These are phyloP conservation scores for Acipenser ruthenus DNA, from an alignment of 2,797 vertebrate genomes.

Conservation along the genomic window DNA sequence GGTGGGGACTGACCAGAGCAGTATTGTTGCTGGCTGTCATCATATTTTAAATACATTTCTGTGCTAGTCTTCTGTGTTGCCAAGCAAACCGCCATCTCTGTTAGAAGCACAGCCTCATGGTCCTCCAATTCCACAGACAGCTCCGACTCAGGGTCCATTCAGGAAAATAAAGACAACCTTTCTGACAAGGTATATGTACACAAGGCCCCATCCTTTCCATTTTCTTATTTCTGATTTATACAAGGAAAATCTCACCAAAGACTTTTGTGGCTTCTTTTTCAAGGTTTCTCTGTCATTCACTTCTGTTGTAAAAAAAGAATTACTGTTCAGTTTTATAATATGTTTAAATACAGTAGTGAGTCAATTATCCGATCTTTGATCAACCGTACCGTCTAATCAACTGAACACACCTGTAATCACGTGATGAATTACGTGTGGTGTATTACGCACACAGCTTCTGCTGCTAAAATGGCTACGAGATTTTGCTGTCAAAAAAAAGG, in stretches of 20 bases:
- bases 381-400: too few relatives aligned
- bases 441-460: too few relatives aligned
- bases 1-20: too few relatives aligned
- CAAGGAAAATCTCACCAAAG: not conserved
- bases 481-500: too few relatives aligned
- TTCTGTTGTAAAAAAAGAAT: not conserved
- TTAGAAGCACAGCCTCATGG: not conserved
- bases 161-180: not conserved
- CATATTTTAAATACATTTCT: not conserved
- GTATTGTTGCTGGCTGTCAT: too few relatives aligned
- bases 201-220: not conserved
- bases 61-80: not conserved
- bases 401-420: too few relatives aligned
- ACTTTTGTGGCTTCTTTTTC: not conserved
- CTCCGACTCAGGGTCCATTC: not conserved
- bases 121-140: not conserved
- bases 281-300: not conserved
- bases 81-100: not conserved
- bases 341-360: too few relatives aligned
- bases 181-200: not conserved
- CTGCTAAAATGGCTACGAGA: too few relatives aligned
- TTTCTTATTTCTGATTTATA: not conserved
- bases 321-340: too few relatives aligned
- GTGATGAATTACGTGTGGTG: too few relatives aligned
- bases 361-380: too few relatives aligned